Conservation (phyloP, 1,140 invertebrate species). For the Heliothis virescens region DNA sequence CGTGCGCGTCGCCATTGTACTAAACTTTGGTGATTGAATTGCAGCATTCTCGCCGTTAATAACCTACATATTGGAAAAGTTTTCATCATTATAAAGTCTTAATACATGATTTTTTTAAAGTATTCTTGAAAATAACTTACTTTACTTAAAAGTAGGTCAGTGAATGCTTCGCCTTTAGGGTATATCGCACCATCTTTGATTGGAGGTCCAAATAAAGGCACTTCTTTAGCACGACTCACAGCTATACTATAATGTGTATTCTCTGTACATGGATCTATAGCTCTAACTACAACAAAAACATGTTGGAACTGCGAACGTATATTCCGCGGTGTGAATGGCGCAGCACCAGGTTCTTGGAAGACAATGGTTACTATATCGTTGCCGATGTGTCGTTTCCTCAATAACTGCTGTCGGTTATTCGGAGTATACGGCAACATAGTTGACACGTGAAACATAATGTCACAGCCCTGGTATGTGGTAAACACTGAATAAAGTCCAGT, state of each 20-base stretch:
- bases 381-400: constrained; percentile 96
- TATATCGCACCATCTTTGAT: constrained; percentile 94
- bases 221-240: constrained; percentile 97
- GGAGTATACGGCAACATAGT: constrained; percentile 97
- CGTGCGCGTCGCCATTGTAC: constrained; percentile 98
- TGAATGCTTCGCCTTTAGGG: constrained; percentile 95
- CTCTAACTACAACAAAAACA: constrained; percentile 98
- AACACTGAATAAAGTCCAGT: constrained; percentile 96
- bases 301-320: constrained; percentile 99
- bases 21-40: constrained; percentile 98
- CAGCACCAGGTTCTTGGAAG: constrained; percentile 98
- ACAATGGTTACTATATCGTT: constrained; percentile 99
- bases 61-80: constrained; percentile 66
- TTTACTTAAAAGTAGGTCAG: constrained; percentile 97
- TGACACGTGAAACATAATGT: constrained; percentile 98
- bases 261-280: constrained; percentile 96
- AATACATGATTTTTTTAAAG: too few relatives aligned
- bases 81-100: not conserved
- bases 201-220: constrained; percentile 97
- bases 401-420: constrained; percentile 96
- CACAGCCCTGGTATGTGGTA: constrained; percentile 93
- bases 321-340: constrained; percentile 96
- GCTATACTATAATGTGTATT: constrained; percentile 96
- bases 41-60: constrained; percentile 99
- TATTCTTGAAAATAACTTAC: constrained; percentile 82